Percentiles rank a stretch among this genome's conserved stretches.
phyloP scores from a whole-genome alignment of 2,797 vertebrate species.

The Xiphorhynchus erythropygius region DNA sequence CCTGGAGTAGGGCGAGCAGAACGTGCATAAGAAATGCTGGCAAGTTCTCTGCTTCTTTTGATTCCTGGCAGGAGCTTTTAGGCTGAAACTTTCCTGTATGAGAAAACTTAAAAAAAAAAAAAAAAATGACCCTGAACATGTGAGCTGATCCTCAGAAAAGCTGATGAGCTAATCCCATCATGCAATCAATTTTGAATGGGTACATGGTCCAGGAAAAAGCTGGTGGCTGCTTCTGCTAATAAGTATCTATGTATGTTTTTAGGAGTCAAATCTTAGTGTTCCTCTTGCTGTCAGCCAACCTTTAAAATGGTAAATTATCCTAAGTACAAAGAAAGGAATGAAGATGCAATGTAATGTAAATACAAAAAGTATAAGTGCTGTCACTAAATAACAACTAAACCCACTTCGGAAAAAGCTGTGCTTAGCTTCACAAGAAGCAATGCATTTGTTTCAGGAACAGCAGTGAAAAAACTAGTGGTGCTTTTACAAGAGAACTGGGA shows the following conservation, averaged over 20 bases:
- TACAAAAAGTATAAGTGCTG: not conserved
- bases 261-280: not conserved
- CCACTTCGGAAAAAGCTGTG: not conserved
- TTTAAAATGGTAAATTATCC: not conserved
- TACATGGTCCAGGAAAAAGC: not conserved
- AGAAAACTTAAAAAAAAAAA: not conserved
- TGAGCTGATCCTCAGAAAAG: not conserved
- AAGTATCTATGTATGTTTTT: not conserved
- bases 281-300: not conserved
- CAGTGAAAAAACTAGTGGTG: not conserved
- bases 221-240: not conserved
- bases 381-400: not conserved
- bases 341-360: not conserved
- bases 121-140: not conserved
- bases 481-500: constrained; percentile 17
- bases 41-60: not conserved
- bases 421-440: not conserved
- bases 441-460: not conserved
- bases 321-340: not conserved
- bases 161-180: not conserved
- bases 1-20: not conserved
- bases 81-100: not conserved
- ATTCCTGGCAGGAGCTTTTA: not conserved
- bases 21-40: not conserved
- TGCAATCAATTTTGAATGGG: not conserved